Percentiles rank a stretch among this genome's conserved stretches.
These are phyloP conservation scores for Asbolus verrucosus DNA, from an alignment of 1,140 invertebrate species.

Conservation along the genomic window DNA sequence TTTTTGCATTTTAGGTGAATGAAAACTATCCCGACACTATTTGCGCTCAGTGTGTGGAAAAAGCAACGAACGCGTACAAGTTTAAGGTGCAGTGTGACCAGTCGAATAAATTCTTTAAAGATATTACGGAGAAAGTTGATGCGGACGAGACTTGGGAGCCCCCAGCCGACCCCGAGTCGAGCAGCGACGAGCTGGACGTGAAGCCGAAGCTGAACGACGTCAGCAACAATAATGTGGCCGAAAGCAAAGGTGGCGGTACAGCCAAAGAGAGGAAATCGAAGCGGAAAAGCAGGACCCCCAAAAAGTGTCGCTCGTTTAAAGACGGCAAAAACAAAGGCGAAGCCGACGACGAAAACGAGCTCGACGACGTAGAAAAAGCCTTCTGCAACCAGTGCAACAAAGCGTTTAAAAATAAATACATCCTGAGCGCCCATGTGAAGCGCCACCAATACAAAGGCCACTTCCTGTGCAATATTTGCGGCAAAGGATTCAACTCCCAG, in stretches of 20 bases:
- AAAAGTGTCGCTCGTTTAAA: too few relatives aligned
- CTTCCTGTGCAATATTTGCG: conserved; percentile 67
- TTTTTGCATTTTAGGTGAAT: conserved; percentile 45
- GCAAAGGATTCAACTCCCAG: conserved; percentile 72
- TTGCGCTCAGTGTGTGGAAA: conserved; percentile 54
- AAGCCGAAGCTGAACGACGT: too few relatives aligned
- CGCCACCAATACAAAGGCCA: conserved; percentile 78
- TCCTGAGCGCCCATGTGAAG: conserved; percentile 78
- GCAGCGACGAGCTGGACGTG: too few relatives aligned
- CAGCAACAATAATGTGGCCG: too few relatives aligned
- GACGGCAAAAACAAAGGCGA: too few relatives aligned
- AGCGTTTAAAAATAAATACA: conserved; percentile 73
- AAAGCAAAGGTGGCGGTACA: too few relatives aligned
- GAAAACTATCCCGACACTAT: conserved; percentile 55
- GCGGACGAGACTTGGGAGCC: too few relatives aligned
- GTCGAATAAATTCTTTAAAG: conserved; percentile 47
- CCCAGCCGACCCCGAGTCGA: too few relatives aligned
- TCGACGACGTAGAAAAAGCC: conserved; percentile 24
- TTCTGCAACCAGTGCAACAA: conserved; percentile 73
- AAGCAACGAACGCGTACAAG: conserved; percentile 51
- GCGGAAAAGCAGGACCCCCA: too few relatives aligned
- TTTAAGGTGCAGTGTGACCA: conserved; percentile 57
- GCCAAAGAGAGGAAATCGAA: conserved; percentile 4
- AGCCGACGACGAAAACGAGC: too few relatives aligned
- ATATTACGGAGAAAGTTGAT: too few relatives aligned